Evolutionary conservation across 1,140 invertebrate genomes (phyloP).

Genomic region (Mesaphorura yosii): DNA sequence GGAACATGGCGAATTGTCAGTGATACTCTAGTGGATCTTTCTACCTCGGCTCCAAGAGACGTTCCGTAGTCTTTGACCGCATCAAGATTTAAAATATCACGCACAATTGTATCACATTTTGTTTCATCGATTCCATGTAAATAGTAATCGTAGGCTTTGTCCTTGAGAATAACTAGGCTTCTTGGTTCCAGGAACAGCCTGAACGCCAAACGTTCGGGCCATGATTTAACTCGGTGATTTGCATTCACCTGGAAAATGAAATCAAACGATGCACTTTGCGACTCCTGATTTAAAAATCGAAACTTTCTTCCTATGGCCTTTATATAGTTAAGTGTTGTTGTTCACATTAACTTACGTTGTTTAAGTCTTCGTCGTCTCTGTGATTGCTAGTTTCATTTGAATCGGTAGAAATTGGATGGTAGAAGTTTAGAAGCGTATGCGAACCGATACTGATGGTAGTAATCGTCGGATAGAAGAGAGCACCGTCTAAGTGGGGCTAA

Average conservation of each 20-base stretch:
- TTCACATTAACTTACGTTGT: too few relatives aligned
- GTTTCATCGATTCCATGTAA: slow-evolving; percentile 80
- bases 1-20: slow-evolving; percentile 89
- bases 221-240: slow-evolving; percentile 1
- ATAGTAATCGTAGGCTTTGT: slow-evolving; percentile 70
- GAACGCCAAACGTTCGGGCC: slow-evolving; percentile 23
- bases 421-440: slow-evolving; percentile 77
- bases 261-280: too few relatives aligned
- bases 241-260: neutral
- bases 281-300: too few relatives aligned
- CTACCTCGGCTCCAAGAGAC: slow-evolving; percentile 43
- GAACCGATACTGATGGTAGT: slow-evolving; percentile 85
- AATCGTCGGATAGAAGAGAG: slow-evolving; percentile 82
- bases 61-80: slow-evolving; percentile 31
- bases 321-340: too few relatives aligned
- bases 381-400: too few relatives aligned
- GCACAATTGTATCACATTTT: slow-evolving; percentile 53
- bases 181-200: slow-evolving; percentile 69
- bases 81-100: slow-evolving; percentile 54
- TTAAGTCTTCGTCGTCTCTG: too few relatives aligned
- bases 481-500: slow-evolving; percentile 85
- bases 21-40: slow-evolving; percentile 65
- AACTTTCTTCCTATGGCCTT: too few relatives aligned
- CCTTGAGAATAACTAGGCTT: slow-evolving; percentile 74
- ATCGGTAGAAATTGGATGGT: slow-evolving; percentile 39